phyloP scores from a whole-genome alignment of 2,888 invertebrate species.

The Exocentrus adspersus region DNA sequence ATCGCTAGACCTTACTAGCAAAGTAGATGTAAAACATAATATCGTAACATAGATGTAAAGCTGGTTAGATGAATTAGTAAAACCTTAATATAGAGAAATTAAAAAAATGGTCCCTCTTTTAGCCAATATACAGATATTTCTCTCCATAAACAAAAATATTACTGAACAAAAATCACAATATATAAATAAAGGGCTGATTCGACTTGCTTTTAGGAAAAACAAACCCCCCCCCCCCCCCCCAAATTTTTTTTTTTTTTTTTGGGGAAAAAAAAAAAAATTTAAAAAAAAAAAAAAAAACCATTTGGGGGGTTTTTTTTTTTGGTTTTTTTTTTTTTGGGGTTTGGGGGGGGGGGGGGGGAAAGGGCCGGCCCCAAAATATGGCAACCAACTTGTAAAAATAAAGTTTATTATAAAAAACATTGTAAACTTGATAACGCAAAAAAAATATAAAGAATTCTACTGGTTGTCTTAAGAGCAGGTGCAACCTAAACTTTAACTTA shows the following conservation, averaged over 20 bases:
- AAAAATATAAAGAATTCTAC: slow-evolving; percentile 34
- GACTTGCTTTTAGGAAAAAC: too few species aligned
- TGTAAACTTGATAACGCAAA: slow-evolving; percentile 28
- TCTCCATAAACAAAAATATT: slow-evolving; percentile 46
- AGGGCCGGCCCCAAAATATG: too few species aligned
- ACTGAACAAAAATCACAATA: slow-evolving; percentile 40
- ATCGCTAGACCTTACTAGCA: slow-evolving; percentile 46
- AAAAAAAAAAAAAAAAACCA: too few species aligned
- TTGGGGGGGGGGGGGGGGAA: too few species aligned
- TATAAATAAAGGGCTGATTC: slow-evolving; percentile 47
- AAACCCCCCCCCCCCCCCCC: too few species aligned
- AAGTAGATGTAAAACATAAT: slow-evolving; percentile 37
- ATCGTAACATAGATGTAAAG: slow-evolving; percentile 43
- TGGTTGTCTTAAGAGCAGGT: slow-evolving; percentile 12
- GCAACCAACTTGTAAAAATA: slow-evolving; percentile 52
- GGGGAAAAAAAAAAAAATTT: too few species aligned
- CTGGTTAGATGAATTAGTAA: slow-evolving; percentile 56
- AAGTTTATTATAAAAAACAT: too few species aligned
- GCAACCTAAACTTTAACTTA: slow-evolving; percentile 15
- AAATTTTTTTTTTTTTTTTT: too few species aligned
- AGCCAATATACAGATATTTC: slow-evolving; percentile 53
- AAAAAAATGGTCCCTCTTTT: slow-evolving; percentile 60
- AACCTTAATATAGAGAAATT: slow-evolving; percentile 51
- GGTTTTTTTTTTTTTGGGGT: too few species aligned
- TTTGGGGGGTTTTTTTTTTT: too few species aligned